Evolutionary conservation across 37 sponge, comb jelly and placozoan species (phyloP).

Genomic region (Oopsacas minuta): DNA sequence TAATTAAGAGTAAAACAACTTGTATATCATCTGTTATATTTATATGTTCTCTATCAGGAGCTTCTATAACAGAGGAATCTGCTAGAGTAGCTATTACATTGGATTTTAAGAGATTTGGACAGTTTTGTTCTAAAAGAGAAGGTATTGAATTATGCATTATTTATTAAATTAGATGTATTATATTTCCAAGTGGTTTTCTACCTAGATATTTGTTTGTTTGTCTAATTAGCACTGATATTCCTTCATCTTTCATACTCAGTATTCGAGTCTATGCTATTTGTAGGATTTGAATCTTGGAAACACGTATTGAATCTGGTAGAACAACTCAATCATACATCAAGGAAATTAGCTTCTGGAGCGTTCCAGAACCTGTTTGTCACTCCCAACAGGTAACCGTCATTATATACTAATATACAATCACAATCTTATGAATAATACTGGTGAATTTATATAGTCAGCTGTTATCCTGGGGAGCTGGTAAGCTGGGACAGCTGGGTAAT

Average conservation of each 20-base stretch:
- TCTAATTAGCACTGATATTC: too few relatives aligned
- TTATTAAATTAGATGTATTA: neutral
- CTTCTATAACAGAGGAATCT: slow-evolving; percentile 45
- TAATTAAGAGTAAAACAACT: too few relatives aligned
- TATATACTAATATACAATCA: neutral
- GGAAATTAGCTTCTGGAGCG: neutral
- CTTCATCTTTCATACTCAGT: too few relatives aligned
- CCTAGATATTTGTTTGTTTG: neutral
- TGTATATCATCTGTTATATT: neutral
- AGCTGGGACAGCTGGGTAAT: slow-evolving; percentile 54
- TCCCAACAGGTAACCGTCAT: neutral
- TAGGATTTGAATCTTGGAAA: neutral
- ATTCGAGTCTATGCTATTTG: too few relatives aligned
- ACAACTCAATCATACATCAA: neutral
- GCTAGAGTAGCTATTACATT: slow-evolving; percentile 30
- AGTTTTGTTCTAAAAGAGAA: slow-evolving; percentile 37
- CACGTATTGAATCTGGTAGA: neutral
- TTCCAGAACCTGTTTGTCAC: neutral
- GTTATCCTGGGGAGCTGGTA: slow-evolving; percentile 51
- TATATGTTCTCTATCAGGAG: slow-evolving; percentile 11
- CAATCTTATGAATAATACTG: too few relatives aligned
- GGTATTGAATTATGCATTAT: neutral
- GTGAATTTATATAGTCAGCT: neutral
- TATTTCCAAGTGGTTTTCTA: too few relatives aligned
- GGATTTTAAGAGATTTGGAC: slow-evolving; percentile 22